These are phyloP conservation scores for Diplosoma virens DNA, from an alignment of 23 tunicate species.

Conservation along the genomic window DNA sequence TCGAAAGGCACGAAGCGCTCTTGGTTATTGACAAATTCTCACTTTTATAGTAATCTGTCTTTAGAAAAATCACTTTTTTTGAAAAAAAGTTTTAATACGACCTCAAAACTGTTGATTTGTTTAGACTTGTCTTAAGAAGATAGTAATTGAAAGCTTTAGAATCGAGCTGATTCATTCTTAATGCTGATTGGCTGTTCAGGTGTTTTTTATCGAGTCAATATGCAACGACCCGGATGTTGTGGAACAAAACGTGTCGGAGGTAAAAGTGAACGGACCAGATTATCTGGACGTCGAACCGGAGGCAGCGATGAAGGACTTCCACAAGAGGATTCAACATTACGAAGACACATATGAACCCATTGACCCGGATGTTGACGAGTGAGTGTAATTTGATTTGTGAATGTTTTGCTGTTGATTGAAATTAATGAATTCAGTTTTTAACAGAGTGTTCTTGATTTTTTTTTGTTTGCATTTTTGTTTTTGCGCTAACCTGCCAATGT, in stretches of 20 bases:
- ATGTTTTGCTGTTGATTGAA: not conserved
- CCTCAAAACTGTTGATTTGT: not conserved
- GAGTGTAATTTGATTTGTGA: not conserved
- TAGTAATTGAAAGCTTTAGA: not conserved
- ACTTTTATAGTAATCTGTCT: too few species aligned
- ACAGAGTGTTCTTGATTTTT: not conserved
- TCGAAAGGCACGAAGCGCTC: too few species aligned
- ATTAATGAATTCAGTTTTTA: not conserved
- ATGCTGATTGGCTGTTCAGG: constrained; percentile 19
- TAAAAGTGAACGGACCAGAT: constrained; percentile 94
- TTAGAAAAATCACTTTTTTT: too few species aligned
- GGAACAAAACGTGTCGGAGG: constrained; percentile 87
- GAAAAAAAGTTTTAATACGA: not conserved
- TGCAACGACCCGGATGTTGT: constrained; percentile 87
- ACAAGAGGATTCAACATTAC: constrained; percentile 70
- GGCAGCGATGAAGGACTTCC: constrained; percentile 75
- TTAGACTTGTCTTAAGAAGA: too few species aligned
- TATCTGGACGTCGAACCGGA: constrained; percentile 76
- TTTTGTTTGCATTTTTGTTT: not conserved
- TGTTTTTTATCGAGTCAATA: constrained; percentile 82
- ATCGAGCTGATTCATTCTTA: not conserved
- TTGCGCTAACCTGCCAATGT: not conserved
- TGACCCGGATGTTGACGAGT: constrained; percentile 62
- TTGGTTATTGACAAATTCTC: too few species aligned
- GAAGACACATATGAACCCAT: constrained; percentile 61